Conservation (phyloP, 2,888 invertebrate species). For the Drosophila algonquin region DNA sequence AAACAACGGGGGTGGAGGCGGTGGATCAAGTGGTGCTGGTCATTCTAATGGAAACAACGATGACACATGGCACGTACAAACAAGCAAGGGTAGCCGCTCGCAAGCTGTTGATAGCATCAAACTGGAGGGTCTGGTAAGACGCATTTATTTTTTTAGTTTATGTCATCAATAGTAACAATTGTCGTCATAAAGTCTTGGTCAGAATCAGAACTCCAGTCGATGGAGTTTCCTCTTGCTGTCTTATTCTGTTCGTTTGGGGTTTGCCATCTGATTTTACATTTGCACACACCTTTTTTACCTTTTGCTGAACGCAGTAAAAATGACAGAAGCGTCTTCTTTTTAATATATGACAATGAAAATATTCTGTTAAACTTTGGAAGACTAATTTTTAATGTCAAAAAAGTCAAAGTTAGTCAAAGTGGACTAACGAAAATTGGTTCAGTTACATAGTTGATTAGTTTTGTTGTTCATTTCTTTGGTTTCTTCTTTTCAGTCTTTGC, state of each 20-base stretch:
- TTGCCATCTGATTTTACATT: no score
- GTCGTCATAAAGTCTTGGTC: no score
- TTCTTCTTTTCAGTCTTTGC: conserved; percentile 36
- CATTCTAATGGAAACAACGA: conserved; percentile 66
- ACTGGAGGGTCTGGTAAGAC: conserved; percentile 80
- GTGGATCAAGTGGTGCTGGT: conserved; percentile 38
- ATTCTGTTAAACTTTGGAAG: no score
- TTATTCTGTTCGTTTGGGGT: no score
- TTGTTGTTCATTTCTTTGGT: not conserved
- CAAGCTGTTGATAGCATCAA: conserved; percentile 81
- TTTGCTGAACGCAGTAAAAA: no score
- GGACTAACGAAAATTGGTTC: not conserved
- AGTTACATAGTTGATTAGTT: not conserved
- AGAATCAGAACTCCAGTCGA: not conserved
- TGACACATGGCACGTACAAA: conserved; percentile 83
- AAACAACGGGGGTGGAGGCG: conserved; percentile 54
- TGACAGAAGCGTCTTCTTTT: no score
- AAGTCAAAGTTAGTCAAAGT: not conserved
- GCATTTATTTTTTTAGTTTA: not conserved
- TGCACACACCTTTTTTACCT: no score
- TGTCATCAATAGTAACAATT: not conserved
- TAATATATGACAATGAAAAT: no score
- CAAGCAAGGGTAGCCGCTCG: conserved; percentile 81
- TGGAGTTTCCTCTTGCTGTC: not conserved
- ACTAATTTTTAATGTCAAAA: no score